A percentile compares a stretch with the other conserved stretches of the same genome.
These are phyloP conservation scores for Latheticus oryzae DNA, from an alignment of 2,888 invertebrate genomes.

Conservation along the genomic window DNA sequence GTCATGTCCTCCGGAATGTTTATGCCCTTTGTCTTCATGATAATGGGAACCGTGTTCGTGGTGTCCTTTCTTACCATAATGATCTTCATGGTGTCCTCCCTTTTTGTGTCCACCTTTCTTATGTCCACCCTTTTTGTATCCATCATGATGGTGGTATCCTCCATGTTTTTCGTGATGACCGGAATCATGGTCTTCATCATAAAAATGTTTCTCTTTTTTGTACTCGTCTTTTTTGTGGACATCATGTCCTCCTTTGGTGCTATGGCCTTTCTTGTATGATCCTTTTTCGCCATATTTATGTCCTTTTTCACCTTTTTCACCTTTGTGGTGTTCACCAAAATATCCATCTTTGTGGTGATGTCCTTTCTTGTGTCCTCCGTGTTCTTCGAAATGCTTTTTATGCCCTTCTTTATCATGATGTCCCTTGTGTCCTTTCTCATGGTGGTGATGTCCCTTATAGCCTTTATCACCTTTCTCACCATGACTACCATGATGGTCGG, in stretches of 20 bases:
- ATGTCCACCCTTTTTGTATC: conserved; percentile 84
- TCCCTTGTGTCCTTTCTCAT: conserved; percentile 74
- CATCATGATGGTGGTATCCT: conserved; percentile 82
- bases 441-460: conserved; percentile 74
- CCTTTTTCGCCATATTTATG: conserved; percentile 78
- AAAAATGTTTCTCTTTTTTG: conserved; percentile 88
- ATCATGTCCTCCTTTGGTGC: conserved; percentile 87
- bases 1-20: conserved; percentile 81
- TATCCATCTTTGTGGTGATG: conserved; percentile 75
- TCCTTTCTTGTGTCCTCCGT: conserved; percentile 72
- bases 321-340: conserved; percentile 74
- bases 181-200: conserved; percentile 85
- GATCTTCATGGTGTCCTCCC: conserved; percentile 79
- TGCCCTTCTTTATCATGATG: conserved; percentile 77
- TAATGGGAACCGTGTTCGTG: conserved; percentile 85
- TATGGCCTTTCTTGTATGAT: conserved; percentile 85
- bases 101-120: conserved; percentile 86
- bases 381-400: conserved; percentile 73
- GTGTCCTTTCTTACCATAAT: conserved; percentile 84
- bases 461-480: conserved; percentile 75
- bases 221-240: conserved; percentile 87
- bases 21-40: conserved; percentile 83
- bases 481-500: conserved; percentile 69
- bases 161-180: conserved; percentile 87
- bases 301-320: conserved; percentile 75